Conservation (phyloP, 2,113 vertebrate genomes). For the Micromys minutus region DNA sequence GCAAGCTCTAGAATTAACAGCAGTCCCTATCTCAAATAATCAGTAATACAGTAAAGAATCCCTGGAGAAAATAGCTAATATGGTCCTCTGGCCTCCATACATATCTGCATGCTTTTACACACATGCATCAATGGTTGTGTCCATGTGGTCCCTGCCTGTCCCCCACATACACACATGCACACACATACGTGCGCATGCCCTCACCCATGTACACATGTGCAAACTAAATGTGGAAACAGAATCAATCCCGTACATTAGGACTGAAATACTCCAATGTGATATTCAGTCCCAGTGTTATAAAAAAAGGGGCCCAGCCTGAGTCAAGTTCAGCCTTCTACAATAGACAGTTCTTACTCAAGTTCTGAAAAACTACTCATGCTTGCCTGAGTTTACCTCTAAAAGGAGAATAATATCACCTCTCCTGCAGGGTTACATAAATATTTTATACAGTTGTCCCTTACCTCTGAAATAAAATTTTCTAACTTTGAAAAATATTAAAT, state of each 20-base stretch:
- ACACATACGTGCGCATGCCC: no score
- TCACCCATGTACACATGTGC: no score
- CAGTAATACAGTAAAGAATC: neutral
- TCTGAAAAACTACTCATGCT: neutral
- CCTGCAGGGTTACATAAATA: neutral
- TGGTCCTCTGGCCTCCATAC: no score
- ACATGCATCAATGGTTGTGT: neutral
- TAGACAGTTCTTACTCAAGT: neutral
- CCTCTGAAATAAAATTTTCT: slow-evolving; percentile 21
- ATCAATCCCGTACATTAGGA: neutral
- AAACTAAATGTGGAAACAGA: neutral
- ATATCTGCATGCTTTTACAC: no score
- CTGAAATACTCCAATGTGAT: neutral
- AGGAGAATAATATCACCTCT: neutral
- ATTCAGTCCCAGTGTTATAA: neutral
- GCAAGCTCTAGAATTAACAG: neutral
- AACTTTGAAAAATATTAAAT: neutral
- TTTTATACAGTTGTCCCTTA: neutral
- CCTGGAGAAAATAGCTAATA: neutral
- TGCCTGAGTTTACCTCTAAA: neutral
- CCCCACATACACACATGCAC: neutral
- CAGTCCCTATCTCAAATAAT: neutral
- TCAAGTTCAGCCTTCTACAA: neutral
- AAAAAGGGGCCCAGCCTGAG: neutral
- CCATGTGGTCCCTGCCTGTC: neutral